These are phyloP conservation scores for Caracal caracal DNA, from an alignment of 2,113 vertebrate genomes.

Conservation along the genomic window DNA sequence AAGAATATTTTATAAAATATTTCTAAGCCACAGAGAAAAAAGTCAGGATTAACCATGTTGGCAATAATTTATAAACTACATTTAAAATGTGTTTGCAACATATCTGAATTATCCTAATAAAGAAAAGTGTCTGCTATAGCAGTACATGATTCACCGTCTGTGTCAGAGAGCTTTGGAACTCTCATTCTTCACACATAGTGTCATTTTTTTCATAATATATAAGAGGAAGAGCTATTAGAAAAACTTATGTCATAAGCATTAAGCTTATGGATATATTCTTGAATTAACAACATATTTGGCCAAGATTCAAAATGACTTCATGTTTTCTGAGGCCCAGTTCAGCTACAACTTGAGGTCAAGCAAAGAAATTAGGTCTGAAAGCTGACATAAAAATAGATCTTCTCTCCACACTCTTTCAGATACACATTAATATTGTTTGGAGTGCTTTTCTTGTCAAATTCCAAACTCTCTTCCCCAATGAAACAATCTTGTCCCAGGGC, in stretches of 20 bases:
- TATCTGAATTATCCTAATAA: slow-evolving; percentile 31
- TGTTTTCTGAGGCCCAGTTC: slow-evolving; percentile 38
- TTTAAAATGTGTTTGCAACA: slow-evolving; percentile 20
- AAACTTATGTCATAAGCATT: slow-evolving; percentile 81
- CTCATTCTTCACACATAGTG: neutral
- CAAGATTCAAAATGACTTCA: slow-evolving; percentile 81
- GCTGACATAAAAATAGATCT: slow-evolving; percentile 46
- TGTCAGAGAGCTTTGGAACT: neutral
- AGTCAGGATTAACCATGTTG: slow-evolving; percentile 28
- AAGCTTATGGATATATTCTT: slow-evolving; percentile 64
- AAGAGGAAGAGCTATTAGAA: slow-evolving; percentile 76
- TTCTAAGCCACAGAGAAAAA: slow-evolving; percentile 45
- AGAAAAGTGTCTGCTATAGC: neutral
- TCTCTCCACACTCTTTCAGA: neutral
- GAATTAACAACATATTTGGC: slow-evolving; percentile 78
- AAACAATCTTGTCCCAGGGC: neutral
- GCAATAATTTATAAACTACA: neutral
- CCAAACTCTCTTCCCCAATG: neutral
- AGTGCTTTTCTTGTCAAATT: neutral
- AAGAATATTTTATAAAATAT: neutral
- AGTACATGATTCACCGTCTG: neutral
- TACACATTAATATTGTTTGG: slow-evolving; percentile 4
- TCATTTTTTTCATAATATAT: slow-evolving; percentile 48
- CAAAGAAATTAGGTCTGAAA: neutral
- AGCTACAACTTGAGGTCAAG: slow-evolving; percentile 31